Conservation (phyloP, 2,797 vertebrate genomes). For the Anolis apletophallus region DNA sequence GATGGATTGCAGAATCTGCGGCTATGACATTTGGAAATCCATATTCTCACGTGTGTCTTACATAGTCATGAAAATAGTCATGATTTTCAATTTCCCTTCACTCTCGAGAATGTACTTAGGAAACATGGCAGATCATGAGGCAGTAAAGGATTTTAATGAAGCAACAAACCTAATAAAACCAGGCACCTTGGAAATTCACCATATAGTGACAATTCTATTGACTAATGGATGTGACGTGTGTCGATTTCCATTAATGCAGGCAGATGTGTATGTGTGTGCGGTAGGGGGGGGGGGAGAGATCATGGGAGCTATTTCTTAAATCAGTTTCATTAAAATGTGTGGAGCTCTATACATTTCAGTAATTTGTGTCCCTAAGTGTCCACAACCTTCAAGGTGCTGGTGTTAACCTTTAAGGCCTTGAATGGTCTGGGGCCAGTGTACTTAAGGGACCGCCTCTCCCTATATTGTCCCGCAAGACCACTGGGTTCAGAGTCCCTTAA, state of each 20-base stretch:
- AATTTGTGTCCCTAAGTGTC: background rate
- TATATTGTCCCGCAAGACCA: too few species aligned
- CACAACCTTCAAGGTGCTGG: too few species aligned
- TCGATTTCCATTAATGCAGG: slow-evolving; percentile 43
- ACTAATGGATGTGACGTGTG: slow-evolving; percentile 61
- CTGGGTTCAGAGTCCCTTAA: too few species aligned
- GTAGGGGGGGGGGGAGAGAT: background rate
- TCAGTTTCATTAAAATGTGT: background rate
- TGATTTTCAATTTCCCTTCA: slow-evolving; percentile 36
- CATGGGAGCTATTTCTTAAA: slow-evolving; percentile 24
- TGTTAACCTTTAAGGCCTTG: too few species aligned
- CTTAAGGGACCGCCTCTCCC: too few species aligned
- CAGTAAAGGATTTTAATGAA: slow-evolving; percentile 61
- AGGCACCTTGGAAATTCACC: slow-evolving; percentile 58
- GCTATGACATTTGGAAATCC: background rate
- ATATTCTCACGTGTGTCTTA: background rate
- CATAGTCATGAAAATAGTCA: slow-evolving; percentile 4
- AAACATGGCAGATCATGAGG: slow-evolving; percentile 49
- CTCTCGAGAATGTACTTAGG: slow-evolving; percentile 62
- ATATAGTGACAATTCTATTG: slow-evolving; percentile 46
- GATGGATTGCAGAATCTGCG: background rate
- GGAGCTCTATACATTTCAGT: background rate
- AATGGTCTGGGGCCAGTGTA: too few species aligned
- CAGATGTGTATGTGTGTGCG: slow-evolving; percentile 33
- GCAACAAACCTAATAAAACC: slow-evolving; percentile 61